Conservation (phyloP, 2,888 invertebrate genomes). For the Yponomeuta evonymella region DNA sequence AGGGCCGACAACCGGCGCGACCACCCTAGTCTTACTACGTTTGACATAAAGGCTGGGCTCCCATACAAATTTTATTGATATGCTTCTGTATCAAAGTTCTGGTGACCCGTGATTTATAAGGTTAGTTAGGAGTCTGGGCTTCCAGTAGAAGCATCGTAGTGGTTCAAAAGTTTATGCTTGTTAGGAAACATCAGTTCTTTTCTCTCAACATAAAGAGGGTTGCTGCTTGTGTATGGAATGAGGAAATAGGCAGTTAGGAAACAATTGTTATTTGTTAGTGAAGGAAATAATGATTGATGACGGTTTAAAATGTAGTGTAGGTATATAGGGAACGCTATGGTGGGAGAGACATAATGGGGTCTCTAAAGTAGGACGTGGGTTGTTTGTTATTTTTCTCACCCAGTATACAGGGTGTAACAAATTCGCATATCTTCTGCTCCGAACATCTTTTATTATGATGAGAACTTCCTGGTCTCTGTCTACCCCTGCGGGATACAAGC, state of each 20-base stretch:
- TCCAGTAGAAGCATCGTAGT: neutral
- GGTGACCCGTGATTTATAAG: neutral
- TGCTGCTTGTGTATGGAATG: neutral
- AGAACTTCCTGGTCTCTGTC: too few relatives aligned
- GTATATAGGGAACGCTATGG: too few relatives aligned
- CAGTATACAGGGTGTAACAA: too few relatives aligned
- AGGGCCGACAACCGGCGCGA: neutral
- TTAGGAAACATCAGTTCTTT: neutral
- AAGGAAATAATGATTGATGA: neutral
- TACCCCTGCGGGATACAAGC: too few relatives aligned
- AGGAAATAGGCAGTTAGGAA: constrained; percentile 1
- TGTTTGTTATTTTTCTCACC: neutral
- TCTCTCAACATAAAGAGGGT: neutral
- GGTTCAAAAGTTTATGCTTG: neutral
- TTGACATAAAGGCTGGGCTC: neutral
- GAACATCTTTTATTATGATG: too few relatives aligned
- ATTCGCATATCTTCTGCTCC: too few relatives aligned
- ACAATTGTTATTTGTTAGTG: constrained; percentile 1
- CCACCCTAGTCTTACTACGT: neutral
- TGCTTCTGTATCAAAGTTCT: neutral
- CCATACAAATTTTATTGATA: neutral
- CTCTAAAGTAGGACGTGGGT: neutral
- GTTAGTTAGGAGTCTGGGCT: neutral
- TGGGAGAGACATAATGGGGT: neutral
- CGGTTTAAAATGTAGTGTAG: neutral